Evolutionary conservation across 2,888 invertebrate genomes (phyloP).

Genomic region (Eucera pruinosa): DNA sequence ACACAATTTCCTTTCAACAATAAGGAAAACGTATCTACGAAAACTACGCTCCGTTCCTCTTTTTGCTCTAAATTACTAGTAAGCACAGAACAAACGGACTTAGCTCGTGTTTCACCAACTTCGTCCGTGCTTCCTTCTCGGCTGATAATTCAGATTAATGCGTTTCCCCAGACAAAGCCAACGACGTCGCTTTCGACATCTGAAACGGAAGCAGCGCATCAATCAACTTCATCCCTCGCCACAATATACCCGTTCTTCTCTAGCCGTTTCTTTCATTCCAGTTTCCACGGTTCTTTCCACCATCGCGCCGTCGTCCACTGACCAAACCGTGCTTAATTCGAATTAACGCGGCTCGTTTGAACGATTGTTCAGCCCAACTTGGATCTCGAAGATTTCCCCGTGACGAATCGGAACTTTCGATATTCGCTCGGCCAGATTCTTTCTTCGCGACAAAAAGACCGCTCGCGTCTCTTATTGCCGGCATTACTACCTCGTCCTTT

Average conservation of each 20-base stretch:
- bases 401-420: constrained; percentile 20
- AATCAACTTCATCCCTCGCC: constrained; percentile 33
- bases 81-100: not conserved
- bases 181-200: constrained; percentile 25
- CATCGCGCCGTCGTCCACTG: not conserved
- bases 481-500: constrained; percentile 14
- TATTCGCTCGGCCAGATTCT: constrained; percentile 15
- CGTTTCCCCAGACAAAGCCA: constrained; percentile 25
- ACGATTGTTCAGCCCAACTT: not conserved
- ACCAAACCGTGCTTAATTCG: constrained; percentile 19
- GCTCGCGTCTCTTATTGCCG: not conserved
- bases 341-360: constrained; percentile 32
- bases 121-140: not conserved
- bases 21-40: too few relatives aligned
- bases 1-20: too few relatives aligned
- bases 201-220: constrained; percentile 35
- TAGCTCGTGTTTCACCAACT: constrained; percentile 12
- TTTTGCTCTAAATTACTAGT: not conserved
- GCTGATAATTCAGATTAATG: constrained; percentile 44
- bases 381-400: not conserved
- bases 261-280: not conserved
- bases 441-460: constrained; percentile 5
- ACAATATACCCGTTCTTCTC: not conserved
- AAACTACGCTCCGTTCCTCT: not conserved
- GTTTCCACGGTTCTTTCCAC: not conserved